Evolutionary conservation across 2,797 vertebrate genomes (phyloP).

Genomic region (Atherinosoma microstoma): DNA sequence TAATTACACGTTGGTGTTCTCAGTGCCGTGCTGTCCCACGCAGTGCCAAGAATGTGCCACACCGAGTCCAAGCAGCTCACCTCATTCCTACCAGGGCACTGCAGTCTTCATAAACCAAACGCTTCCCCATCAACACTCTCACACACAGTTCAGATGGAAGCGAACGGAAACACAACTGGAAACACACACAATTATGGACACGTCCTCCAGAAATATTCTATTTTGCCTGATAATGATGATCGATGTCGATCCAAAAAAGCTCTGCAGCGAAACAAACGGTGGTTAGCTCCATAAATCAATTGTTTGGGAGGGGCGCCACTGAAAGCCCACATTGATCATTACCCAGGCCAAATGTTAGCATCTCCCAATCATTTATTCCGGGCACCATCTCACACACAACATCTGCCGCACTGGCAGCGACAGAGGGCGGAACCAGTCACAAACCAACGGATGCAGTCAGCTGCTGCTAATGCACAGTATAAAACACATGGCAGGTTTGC

Average conservation of each 20-base stretch:
- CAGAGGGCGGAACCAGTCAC: constrained; percentile 38
- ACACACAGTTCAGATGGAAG: constrained; percentile 16
- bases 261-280: constrained; percentile 50
- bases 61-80: constrained; percentile 14
- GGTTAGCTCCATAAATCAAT: constrained; percentile 62
- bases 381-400: constrained; percentile 57
- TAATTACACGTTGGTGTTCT: constrained; percentile 35
- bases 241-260: constrained; percentile 54
- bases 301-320: constrained; percentile 40
- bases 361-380: constrained; percentile 61
- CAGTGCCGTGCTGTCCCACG: not conserved
- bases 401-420: constrained; percentile 60
- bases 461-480: constrained; percentile 4
- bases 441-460: constrained; percentile 22
- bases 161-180: constrained; percentile 8
- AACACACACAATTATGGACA: not conserved
- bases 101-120: constrained; percentile 17
- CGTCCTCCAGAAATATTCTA: constrained; percentile 34
- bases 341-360: constrained; percentile 59
- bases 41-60: constrained; percentile 39
- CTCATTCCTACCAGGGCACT: constrained; percentile 48
- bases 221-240: constrained; percentile 61
- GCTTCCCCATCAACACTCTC: not conserved
- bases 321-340: constrained; percentile 70
- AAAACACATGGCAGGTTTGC: constrained; percentile 3